These are phyloP conservation scores for Silurus glanis DNA, from an alignment of 2,113 vertebrate species.

Conservation along the genomic window DNA sequence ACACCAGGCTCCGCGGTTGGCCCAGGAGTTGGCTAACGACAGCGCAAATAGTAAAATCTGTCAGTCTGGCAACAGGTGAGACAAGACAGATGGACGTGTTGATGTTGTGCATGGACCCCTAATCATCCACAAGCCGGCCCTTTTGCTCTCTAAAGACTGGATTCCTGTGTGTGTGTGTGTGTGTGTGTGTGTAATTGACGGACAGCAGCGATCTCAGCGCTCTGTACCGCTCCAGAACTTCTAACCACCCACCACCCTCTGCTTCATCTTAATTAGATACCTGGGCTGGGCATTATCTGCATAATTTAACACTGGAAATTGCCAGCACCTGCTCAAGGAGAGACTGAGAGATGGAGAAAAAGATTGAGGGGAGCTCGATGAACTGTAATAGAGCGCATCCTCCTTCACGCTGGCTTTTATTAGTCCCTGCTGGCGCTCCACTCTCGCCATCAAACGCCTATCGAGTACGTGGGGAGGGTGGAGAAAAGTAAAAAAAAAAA, in stretches of 20 bases:
- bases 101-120: conserved; percentile 16
- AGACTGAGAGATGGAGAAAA: neutral
- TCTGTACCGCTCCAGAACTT: conserved; percentile 47
- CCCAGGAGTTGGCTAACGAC: conserved; percentile 14
- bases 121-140: conserved; percentile 24
- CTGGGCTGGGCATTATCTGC: conserved; percentile 60
- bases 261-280: conserved; percentile 63
- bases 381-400: conserved; percentile 1
- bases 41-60: neutral
- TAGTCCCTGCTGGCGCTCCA: conserved; percentile 27
- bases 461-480: neutral
- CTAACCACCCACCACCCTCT: conserved; percentile 50
- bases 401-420: conserved; percentile 32
- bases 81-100: conserved; percentile 43
- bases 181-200: conserved; percentile 14
- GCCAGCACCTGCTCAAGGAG: conserved; percentile 49
- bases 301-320: conserved; percentile 59
- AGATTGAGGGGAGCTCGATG: neutral
- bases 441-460: neutral
- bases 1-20: neutral
- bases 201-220: conserved; percentile 39
- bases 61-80: conserved; percentile 41
- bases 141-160: conserved; percentile 29
- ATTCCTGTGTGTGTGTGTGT: conserved; percentile 16
- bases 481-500: neutral